These are phyloP conservation scores for Chloroclystis v-ata DNA, from an alignment of 2,888 invertebrate species.

Conservation along the genomic window DNA sequence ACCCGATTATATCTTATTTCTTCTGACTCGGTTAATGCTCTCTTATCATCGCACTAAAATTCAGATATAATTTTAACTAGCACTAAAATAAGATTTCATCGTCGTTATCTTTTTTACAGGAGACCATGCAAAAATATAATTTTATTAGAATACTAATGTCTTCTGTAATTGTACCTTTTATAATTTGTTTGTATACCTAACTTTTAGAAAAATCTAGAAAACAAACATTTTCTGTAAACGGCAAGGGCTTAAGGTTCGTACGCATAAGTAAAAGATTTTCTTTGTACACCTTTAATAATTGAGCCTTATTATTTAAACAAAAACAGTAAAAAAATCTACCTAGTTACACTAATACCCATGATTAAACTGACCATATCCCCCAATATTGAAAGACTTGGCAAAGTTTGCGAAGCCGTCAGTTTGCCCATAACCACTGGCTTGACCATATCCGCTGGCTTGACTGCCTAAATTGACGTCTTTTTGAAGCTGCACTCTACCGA, in stretches of 20 bases:
- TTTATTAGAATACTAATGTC: not conserved
- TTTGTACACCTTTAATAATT: conserved; percentile 6
- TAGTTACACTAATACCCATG: conserved; percentile 4
- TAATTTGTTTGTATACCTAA: too few species aligned
- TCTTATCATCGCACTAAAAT: conserved; percentile 46
- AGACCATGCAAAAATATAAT: too few species aligned
- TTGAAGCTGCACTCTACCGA: not conserved
- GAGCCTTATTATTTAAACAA: conserved; percentile 5
- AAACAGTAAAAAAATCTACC: conserved; percentile 1
- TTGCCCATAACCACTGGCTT: conserved; percentile 1
- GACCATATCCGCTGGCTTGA: conserved; percentile 1
- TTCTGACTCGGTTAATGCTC: conserved; percentile 36
- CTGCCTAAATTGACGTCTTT: not conserved
- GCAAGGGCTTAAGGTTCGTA: too few species aligned
- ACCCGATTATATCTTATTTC: conserved; percentile 44
- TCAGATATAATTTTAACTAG: conserved; percentile 32
- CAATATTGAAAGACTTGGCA: not conserved
- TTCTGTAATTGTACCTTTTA: too few species aligned
- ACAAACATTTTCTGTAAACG: too few species aligned
- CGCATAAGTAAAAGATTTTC: not conserved
- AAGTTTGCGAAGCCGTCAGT: conserved; percentile 8
- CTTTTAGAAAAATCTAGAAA: too few species aligned
- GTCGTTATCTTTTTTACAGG: not conserved
- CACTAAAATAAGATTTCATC: conserved; percentile 9
- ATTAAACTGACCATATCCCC: not conserved